Percentiles rank a stretch among this genome's conserved stretches.
These are phyloP conservation scores for Talpa occidentalis DNA, from an alignment of 2,113 vertebrate genomes.

Conservation along the genomic window DNA sequence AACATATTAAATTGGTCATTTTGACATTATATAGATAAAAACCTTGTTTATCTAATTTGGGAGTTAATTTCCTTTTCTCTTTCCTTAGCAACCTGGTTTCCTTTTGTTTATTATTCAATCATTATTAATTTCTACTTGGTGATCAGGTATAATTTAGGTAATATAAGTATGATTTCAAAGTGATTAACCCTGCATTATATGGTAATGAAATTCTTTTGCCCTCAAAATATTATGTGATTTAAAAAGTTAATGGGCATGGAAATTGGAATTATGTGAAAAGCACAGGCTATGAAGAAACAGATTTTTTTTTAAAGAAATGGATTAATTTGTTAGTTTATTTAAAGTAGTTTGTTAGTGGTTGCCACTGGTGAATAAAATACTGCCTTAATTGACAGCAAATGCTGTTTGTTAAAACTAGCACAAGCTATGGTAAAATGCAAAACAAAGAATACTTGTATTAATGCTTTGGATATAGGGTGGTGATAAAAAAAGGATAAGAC, in stretches of 20 bases:
- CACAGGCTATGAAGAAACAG: conserved; percentile 46
- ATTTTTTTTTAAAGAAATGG: neutral
- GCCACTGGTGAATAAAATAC: neutral
- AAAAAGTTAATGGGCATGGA: conserved; percentile 46
- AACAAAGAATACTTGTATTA: neutral
- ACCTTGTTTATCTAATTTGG: conserved; percentile 49
- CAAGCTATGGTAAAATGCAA: conserved; percentile 47
- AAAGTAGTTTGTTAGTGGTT: conserved; percentile 26
- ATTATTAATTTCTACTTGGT: conserved; percentile 53
- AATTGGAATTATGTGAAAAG: conserved; percentile 48
- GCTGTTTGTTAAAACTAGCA: conserved; percentile 9
- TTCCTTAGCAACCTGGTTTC: conserved; percentile 21
- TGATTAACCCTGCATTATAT: neutral
- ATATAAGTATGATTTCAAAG: conserved; percentile 56
- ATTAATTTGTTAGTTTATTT: conserved; percentile 66
- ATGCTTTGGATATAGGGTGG: neutral
- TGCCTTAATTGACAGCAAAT: conserved; percentile 24
- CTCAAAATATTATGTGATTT: conserved; percentile 44
- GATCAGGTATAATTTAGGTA: conserved; percentile 53
- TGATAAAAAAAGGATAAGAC: neutral
- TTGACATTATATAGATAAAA: conserved; percentile 52
- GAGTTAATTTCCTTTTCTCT: conserved; percentile 45
- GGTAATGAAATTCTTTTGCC: conserved; percentile 43
- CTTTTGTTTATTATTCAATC: neutral
- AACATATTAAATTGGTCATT: conserved; percentile 53